Base-by-base conservation (phyloP, 35 echinoderm and acorn worm species). In the Apostichopus parvimensis region DNA sequence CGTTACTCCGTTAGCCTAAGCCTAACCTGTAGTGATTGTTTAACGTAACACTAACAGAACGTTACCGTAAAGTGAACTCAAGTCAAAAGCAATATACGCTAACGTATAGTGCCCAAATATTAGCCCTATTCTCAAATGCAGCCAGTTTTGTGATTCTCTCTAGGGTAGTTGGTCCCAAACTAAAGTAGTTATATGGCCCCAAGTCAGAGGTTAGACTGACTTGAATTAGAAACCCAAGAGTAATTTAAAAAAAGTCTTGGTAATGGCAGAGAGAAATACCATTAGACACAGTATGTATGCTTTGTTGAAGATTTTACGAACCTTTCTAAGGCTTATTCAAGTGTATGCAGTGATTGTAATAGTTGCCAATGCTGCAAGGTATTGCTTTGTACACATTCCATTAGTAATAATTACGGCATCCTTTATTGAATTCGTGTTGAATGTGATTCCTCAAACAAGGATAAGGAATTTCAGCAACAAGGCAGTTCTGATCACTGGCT, bases 401-500 rank as follows among this genome's bases (percentile, higher is more conserved):
- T 23, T 87, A 13, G 17, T 87, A 13, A n/a, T 87, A 6, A 20
- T 82, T 6, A 68, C 85, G 1, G 85, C 58, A 87, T 28, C 59
- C 66, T 57, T 57, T 17, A 21, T 87, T 66, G 59, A 87, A 23
- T 71, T 61, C 66, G 85, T 64, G 5, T 64, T 87, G 55, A 10
- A 28, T 2, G 18, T 87, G 18, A 18, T 90, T 54, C 88, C 88
- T 10, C 88, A 90, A 62, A 65, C 88, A 1, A 34, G 17, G 18
- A 78, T 90, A 76, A 10, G 6, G 10, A 34, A 76, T 24, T n/a
- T 77, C 10, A 22, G 20, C 9, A 6, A 90, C 10, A 94, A 92
- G 78, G 93, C 93, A 45, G 90, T 94, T 2, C 82, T 94, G 20
- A 80, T 95, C 7, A 95, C 94, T 22, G 95, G 95, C 55, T 96